Evolutionary conservation across 2,113 vertebrate species (phyloP), one percentile per base, ranked within the genome.

Genomic region (Gobiocypris rarus): DNA sequence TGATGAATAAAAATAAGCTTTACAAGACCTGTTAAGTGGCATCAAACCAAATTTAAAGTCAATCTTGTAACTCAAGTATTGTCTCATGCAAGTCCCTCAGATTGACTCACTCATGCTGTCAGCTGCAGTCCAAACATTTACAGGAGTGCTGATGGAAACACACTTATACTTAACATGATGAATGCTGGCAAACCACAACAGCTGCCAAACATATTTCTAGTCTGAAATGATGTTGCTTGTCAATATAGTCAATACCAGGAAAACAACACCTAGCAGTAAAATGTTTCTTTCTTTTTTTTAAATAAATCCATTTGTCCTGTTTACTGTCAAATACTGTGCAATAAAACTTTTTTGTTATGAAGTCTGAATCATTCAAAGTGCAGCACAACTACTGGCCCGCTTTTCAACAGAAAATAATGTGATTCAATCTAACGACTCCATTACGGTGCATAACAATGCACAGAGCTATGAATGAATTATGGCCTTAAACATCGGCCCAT

Each of bases 391-490:
- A 22, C 65, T 41, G 4, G 19, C 4, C 59, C 9, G 6, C 34
- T 71, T 31, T 52, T 34, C 63, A 86, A 50, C 45, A 54, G 13
- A 56, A 34, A 34, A 69, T 83, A 58, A 74, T 26, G 54, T 75
- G 56, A 50, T 86, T 84, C n/a, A 63, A 75, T 75, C 69, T 75
- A 77, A 58, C 24, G 63, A 43, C 50, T 84, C 75, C 67, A 81
- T 86, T 84, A 80, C 34, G 28, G 70, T 58, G 41, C 38, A 13
- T 13, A 38, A 22, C 19, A 70, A 13, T 70, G 19, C 34, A 70
- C 67, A 70, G 61, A 63, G 26, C 61, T 63, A 31, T 31, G 19
- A 63, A 31, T 70, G 10, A 70, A 71, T 71, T 45, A 45, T 71
- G 69, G 38, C 1, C 22, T 13, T 45, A 71, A 71, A 69, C 69